Conservation (phyloP, 1,140 invertebrate genomes). For the Drosophila paulistorum region DNA sequence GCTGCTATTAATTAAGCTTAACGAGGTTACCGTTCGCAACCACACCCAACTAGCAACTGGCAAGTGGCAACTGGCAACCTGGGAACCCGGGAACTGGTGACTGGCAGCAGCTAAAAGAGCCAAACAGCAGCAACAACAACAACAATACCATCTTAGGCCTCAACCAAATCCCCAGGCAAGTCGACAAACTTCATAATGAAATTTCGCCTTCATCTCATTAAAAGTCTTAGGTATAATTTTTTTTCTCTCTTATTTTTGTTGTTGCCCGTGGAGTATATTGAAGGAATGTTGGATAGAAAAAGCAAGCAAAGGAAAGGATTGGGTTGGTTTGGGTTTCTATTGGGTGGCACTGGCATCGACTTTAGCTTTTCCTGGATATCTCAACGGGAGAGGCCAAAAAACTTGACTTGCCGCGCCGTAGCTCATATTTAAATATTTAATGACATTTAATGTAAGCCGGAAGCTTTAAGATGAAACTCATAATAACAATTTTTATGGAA, state of each 20-base stretch:
- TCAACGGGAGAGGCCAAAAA: too few relatives aligned
- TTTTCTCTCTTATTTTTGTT: not conserved
- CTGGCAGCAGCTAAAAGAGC: not conserved
- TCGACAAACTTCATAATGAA: constrained; percentile 77
- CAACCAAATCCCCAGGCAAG: constrained; percentile 54
- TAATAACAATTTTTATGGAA: not conserved
- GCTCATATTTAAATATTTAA: constrained; percentile 78
- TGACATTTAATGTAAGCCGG: constrained; percentile 81
- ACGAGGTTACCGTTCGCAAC: constrained; percentile 82
- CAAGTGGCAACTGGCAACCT: not conserved
- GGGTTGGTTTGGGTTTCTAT: not conserved
- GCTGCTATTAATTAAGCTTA: constrained; percentile 83
- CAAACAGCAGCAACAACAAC: constrained; percentile 19
- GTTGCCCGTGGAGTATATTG: constrained; percentile 27
- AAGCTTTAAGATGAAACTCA: constrained; percentile 62
- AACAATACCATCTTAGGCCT: constrained; percentile 45
- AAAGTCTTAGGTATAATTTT: constrained; percentile 75
- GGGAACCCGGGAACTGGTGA: constrained; percentile 3
- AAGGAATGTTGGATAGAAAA: constrained; percentile 25
- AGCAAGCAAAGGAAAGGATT: constrained; percentile 12
- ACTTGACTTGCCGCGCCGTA: constrained; percentile 23
- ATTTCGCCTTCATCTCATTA: constrained; percentile 83
- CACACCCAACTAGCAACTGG: constrained; percentile 51
- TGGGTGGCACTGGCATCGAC: constrained; percentile 4
- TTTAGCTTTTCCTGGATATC: not conserved